A percentile compares a stretch with the other conserved stretches of the same genome.
These are phyloP conservation scores for Oscheius myriophilus DNA, from an alignment of 2,888 invertebrate species.

Conservation along the genomic window DNA sequence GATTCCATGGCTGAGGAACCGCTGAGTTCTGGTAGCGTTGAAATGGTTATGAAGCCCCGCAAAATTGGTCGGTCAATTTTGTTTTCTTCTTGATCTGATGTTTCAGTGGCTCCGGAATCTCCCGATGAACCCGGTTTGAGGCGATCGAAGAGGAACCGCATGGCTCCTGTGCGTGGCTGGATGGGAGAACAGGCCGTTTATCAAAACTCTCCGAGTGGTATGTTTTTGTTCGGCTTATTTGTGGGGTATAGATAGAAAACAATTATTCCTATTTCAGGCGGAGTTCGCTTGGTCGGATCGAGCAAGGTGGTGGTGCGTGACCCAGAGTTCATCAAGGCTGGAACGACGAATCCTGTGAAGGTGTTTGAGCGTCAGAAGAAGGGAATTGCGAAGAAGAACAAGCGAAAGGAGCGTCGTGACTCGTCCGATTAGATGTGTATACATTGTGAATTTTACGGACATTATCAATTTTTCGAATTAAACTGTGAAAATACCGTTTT, in stretches of 20 bases:
- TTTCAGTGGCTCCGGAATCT: conserved; percentile 23
- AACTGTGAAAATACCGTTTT: too few relatives aligned
- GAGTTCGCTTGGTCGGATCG: conserved; percentile 7
- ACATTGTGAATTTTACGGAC: too few relatives aligned
- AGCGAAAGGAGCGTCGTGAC: too few relatives aligned
- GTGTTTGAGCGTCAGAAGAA: background rate
- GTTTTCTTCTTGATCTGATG: too few relatives aligned
- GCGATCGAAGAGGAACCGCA: conserved; percentile 26
- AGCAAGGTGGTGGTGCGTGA: conserved; percentile 18
- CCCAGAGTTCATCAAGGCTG: conserved; percentile 7
- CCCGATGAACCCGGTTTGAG: conserved; percentile 22
- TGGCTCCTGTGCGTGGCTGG: conserved; percentile 16
- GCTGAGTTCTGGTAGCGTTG: background rate
- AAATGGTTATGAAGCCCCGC: conserved; percentile 23
- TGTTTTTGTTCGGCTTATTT: background rate
- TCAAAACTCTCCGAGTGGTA: conserved; percentile 9
- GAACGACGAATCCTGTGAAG: conserved; percentile 18
- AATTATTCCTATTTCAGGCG: background rate
- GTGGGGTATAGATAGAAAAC: background rate
- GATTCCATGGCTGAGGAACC: conserved; percentile 14
- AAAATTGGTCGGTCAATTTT: conserved; percentile 18
- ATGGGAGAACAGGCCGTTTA: conserved; percentile 31
- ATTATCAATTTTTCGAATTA: too few relatives aligned
- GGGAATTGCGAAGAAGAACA: too few relatives aligned
- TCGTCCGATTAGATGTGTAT: too few relatives aligned